Conservation (phyloP, 2,113 vertebrate genomes). For the Rostratula benghalensis region DNA sequence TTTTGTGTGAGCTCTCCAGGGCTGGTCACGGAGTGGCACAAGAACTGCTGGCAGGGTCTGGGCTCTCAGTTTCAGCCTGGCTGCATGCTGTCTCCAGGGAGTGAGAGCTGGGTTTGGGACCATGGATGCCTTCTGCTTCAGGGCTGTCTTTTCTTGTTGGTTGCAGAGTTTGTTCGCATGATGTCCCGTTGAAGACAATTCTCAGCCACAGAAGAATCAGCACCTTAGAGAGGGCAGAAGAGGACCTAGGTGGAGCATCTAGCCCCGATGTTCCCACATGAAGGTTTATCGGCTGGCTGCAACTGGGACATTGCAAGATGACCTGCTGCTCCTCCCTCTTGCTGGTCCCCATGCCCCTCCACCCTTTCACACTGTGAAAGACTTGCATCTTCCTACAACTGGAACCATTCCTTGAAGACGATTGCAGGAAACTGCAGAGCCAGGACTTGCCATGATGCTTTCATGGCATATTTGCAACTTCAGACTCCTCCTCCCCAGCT, state of each 20-base stretch:
- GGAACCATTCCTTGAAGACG: constrained; percentile 64
- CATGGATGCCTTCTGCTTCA: background rate
- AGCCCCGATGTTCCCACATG: constrained; percentile 57
- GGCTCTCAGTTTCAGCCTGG: background rate
- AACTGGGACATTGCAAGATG: constrained; percentile 64
- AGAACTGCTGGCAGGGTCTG: background rate
- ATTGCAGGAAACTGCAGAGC: constrained; percentile 53
- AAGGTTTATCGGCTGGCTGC: constrained; percentile 71
- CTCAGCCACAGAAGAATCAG: constrained; percentile 53
- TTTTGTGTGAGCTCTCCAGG: background rate
- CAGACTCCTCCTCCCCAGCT: constrained; percentile 54
- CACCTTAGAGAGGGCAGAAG: constrained; percentile 64
- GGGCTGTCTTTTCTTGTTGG: background rate
- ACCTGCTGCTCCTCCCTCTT: constrained; percentile 67
- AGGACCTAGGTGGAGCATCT: constrained; percentile 63
- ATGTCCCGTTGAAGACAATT: constrained; percentile 89
- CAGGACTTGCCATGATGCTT: constrained; percentile 62
- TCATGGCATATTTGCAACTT: constrained; percentile 55
- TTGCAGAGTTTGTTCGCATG: constrained; percentile 94
- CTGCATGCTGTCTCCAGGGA: background rate
- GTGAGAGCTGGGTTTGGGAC: background rate
- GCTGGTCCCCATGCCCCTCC: constrained; percentile 70
- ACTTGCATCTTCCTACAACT: constrained; percentile 77
- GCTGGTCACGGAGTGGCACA: fast-evolving
- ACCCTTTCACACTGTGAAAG: constrained; percentile 83